Evolutionary conservation across 2,113 vertebrate genomes (phyloP), one percentile per base, ranked within the genome.

Genomic region (Hippopotamus amphibius): DNA sequence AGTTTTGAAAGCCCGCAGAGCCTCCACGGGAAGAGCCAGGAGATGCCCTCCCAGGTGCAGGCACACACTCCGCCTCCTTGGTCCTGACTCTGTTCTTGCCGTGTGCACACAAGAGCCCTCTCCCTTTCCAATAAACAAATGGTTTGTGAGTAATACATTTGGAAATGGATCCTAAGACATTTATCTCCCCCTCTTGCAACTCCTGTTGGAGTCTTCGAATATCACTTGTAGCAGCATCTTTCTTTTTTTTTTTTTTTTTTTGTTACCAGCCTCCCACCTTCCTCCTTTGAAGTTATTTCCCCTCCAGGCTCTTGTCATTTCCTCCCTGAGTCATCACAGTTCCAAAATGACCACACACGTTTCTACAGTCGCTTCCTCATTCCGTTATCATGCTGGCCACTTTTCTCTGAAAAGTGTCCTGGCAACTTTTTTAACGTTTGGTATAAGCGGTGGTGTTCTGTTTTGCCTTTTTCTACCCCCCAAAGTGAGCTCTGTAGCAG

Each of bases 251-350:
- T 68, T 3, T 74, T 13, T 12, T 28, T 57, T 19, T 19, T 79
- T 55, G 53, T 83, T 12, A 50, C 33, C 80, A 9, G 48, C 59
- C 92, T 76, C 93, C 88, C 46, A 69, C 69, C 96, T 95, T 92
- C 86, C 92, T 81, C 92, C 93, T 96, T 80, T 71, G 30, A 92
- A 93, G 77, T 33, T 30, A 30, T 95, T 97, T 97, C 97, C 93
- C 77, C 87, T 77, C 71, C 1, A 17, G 48, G 76, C 46, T 19
- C 43, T 55, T 92, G 96, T 97, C 97, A 97, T 90, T 97, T 98
- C 97, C 98, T 92, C 46, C 72, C 97, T 98, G 48, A 95, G 93
- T 97, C 97, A 98, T 33, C 2, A 2, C 2, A 7, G 86, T 41
- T 87, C 97, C 86, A 96, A 63, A 68, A 50, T 43, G 69, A 83